Evolutionary conservation across 2,888 invertebrate species (phyloP).

Genomic region (Mamestra brassicae): DNA sequence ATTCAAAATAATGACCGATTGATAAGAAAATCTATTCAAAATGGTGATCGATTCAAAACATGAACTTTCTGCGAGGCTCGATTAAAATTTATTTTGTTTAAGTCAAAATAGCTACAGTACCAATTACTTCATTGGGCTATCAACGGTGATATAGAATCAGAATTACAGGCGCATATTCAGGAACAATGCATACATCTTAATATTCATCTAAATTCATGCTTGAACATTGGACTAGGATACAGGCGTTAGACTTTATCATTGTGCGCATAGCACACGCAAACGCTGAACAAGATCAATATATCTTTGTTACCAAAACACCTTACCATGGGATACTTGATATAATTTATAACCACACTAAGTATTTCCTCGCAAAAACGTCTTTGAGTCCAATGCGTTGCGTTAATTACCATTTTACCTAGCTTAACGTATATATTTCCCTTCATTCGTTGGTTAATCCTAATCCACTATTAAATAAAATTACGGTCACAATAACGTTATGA

Average conservation of each 20-base stretch:
- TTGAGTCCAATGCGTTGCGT: not conserved
- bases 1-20: not conserved
- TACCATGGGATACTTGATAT: conserved; percentile 1
- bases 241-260: not conserved
- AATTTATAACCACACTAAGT: not conserved
- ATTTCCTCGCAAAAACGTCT: not conserved
- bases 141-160: not conserved
- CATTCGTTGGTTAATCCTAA: not conserved
- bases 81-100: not conserved
- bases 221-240: too few relatives aligned
- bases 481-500: not conserved
- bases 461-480: not conserved
- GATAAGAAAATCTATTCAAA: not conserved
- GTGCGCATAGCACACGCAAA: not conserved
- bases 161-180: not conserved
- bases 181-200: not conserved
- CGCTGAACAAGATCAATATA: conserved; percentile 4
- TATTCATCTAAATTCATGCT: not conserved
- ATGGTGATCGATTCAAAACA: conserved; percentile 3
- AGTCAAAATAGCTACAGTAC: not conserved
- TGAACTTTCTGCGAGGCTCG: not conserved
- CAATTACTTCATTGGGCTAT: not conserved
- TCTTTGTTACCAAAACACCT: not conserved
- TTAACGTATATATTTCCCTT: not conserved
- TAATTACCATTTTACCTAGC: not conserved